Percentiles rank a stretch among this genome's conserved stretches.
These are phyloP conservation scores for Alosa alosa DNA, from an alignment of 2,113 vertebrate genomes.

Conservation along the genomic window DNA sequence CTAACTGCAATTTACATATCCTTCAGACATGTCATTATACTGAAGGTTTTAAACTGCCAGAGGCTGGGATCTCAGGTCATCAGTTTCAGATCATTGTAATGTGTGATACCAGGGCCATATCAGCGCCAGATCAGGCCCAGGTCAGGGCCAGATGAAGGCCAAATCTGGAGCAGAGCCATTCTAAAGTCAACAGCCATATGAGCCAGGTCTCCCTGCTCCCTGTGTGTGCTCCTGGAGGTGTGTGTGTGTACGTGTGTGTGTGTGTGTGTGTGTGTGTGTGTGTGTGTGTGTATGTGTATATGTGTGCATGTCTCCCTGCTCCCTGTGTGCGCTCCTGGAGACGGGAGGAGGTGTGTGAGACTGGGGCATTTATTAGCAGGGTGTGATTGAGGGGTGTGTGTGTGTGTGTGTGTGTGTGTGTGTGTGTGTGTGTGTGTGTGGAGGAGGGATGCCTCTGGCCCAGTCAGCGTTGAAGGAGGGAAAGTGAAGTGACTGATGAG, in stretches of 20 bases:
- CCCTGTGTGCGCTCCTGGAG: neutral
- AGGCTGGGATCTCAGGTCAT: neutral
- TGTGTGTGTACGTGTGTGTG: no score
- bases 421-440: neutral
- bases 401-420: neutral
- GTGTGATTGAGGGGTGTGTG: neutral
- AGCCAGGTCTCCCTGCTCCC: no score
- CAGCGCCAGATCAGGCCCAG: no score
- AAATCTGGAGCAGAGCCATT: no score
- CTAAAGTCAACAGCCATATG: no score
- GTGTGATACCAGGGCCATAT: no score
- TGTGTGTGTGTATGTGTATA: no score
- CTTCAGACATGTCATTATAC: neutral
- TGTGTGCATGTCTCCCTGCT: no score
- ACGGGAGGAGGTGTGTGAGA: neutral
- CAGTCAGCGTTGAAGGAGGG: neutral
- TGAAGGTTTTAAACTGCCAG: neutral
- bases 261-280: no score
- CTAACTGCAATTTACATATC: neutral
- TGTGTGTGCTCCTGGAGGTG: neutral
- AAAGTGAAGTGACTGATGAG: neutral
- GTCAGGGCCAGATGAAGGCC: no score
- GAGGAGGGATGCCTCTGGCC: slow-evolving; percentile 25
- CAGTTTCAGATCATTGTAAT: neutral
- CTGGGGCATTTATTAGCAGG: neutral